Conservation (phyloP, 1,140 invertebrate species). For the Eueides isabella region DNA sequence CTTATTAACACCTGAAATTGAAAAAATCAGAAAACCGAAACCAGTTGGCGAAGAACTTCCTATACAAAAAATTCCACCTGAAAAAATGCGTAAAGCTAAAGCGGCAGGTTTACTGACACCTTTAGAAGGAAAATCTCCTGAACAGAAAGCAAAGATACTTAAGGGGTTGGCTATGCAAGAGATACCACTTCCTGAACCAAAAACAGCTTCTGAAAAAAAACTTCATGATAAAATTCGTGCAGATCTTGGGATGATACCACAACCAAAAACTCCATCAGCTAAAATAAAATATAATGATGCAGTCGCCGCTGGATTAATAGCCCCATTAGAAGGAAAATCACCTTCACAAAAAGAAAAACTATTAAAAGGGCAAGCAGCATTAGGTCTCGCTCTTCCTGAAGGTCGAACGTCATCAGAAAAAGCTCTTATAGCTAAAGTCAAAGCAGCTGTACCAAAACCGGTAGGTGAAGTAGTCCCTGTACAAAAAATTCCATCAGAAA, state of each 20-base stretch:
- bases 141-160: constrained; percentile 50
- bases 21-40: constrained; percentile 10
- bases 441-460: constrained; percentile 10
- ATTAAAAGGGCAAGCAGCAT: constrained; percentile 30
- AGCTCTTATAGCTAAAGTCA: constrained; percentile 23
- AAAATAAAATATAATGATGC: constrained; percentile 41
- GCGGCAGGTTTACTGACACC: constrained; percentile 47
- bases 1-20: constrained; percentile 39
- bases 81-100: constrained; percentile 39
- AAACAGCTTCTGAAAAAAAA: constrained; percentile 48
- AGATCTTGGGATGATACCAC: constrained; percentile 43
- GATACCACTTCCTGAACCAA: constrained; percentile 46
- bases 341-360: constrained; percentile 40
- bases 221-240: constrained; percentile 41
- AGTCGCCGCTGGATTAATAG: constrained; percentile 36
- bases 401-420: constrained; percentile 34
- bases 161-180: constrained; percentile 42
- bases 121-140: constrained; percentile 44
- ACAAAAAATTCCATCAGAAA: constrained; percentile 26
- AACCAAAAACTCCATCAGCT: constrained; percentile 36
- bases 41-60: background rate
- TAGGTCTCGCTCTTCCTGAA: constrained; percentile 22
- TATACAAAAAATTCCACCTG: constrained; percentile 22
- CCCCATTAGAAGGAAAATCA: constrained; percentile 43
- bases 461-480: background rate